Conservation (phyloP, 2,888 invertebrate species). For the Microchrysa polita region DNA sequence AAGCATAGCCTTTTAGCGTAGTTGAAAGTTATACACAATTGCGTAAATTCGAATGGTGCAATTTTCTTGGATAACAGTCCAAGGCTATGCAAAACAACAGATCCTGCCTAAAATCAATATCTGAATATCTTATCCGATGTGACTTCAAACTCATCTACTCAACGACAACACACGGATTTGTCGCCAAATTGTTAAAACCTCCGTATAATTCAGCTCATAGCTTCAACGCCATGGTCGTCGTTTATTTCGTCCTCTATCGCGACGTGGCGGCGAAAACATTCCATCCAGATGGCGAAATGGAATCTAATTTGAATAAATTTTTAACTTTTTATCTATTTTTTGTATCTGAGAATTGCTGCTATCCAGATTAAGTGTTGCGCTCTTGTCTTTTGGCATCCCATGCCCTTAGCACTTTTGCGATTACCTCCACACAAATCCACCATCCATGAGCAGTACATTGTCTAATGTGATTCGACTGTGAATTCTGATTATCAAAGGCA, state of each 20-base stretch:
- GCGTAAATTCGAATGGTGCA: too few species aligned
- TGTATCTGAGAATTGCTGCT: conserved; percentile 38
- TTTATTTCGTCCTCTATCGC: conserved; percentile 2
- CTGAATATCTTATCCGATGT: too few species aligned
- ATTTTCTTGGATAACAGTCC: too few species aligned
- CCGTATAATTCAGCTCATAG: background rate
- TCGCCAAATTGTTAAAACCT: conserved; percentile 12
- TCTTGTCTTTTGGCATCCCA: conserved; percentile 19
- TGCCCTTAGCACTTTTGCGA: background rate
- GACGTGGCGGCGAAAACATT: conserved; percentile 9
- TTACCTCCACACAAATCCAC: conserved; percentile 4
- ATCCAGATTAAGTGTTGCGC: conserved; percentile 44
- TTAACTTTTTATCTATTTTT: conserved; percentile 44
- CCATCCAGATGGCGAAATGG: conserved; percentile 44
- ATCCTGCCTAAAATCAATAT: too few species aligned
- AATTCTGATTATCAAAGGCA: background rate
- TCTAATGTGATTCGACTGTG: conserved; percentile 5
- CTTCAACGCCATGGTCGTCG: conserved; percentile 7
- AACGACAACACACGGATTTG: conserved; percentile 19
- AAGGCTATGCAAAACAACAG: too few species aligned
- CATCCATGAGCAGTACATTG: background rate
- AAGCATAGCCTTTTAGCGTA: too few species aligned
- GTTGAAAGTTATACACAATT: too few species aligned
- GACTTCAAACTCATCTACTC: background rate
- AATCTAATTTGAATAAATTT: conserved; percentile 48